phyloP scores from a whole-genome alignment of 2,113 vertebrate genomes.

The Protomyctophum bolini region DNA sequence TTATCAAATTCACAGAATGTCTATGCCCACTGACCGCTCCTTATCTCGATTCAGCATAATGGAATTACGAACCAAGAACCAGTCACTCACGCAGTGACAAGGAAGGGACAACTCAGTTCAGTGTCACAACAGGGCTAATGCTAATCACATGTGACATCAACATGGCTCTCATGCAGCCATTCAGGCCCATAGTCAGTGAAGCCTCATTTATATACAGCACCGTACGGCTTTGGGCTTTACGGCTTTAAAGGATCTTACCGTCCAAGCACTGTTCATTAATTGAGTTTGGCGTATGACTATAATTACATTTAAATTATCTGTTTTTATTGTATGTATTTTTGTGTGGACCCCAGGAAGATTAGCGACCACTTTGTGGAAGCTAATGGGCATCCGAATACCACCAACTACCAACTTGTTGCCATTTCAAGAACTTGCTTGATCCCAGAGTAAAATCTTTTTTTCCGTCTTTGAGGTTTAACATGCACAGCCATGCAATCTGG shows the following conservation, averaged over 20 bases:
- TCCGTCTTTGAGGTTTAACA: not conserved
- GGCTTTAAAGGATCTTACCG: not conserved
- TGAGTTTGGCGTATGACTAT: no score
- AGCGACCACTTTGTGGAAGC: no score
- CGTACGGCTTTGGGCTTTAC: not conserved
- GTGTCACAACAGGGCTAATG: slow-evolving; percentile 24
- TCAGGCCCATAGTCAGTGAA: not conserved
- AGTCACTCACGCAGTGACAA: slow-evolving; percentile 10
- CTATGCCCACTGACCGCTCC: slow-evolving; percentile 21
- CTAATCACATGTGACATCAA: slow-evolving; percentile 38
- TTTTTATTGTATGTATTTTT: no score
- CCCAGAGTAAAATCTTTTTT: no score
- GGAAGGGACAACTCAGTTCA: not conserved
- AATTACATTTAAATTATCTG: no score
- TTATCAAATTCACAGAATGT: not conserved
- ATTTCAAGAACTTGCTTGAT: no score
- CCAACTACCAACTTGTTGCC: no score
- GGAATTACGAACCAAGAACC: slow-evolving; percentile 50
- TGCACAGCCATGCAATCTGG: not conserved
- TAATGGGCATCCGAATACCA: no score
- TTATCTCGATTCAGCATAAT: slow-evolving; percentile 48
- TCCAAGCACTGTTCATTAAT: not conserved
- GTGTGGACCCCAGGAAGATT: no score
- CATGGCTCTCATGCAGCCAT: not conserved
- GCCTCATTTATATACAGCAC: not conserved